Conservation (phyloP, 2,888 invertebrate species). For the Teleogryllus oceanicus region DNA sequence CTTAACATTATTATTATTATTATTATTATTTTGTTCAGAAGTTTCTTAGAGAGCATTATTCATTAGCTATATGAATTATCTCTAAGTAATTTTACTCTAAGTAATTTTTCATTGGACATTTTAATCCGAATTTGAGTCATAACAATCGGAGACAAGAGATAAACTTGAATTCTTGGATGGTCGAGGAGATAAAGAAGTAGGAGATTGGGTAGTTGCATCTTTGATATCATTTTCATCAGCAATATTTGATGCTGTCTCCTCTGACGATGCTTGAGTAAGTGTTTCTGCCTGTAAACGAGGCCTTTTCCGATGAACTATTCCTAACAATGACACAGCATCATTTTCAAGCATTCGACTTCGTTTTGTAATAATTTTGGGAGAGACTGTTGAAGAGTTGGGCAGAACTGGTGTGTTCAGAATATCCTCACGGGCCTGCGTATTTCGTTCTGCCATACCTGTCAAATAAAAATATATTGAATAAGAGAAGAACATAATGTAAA, state of each 20-base stretch:
- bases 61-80: too few species aligned
- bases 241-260: too few species aligned
- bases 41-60: too few species aligned
- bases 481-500: not conserved
- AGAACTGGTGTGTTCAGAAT: slow-evolving; percentile 57
- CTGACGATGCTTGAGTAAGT: too few species aligned
- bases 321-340: not conserved
- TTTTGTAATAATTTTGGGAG: not conserved
- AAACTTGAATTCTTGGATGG: not conserved
- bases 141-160: not conserved
- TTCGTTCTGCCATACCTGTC: slow-evolving; percentile 29
- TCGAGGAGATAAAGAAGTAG: not conserved
- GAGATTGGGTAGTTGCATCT: not conserved
- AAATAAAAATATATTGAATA: slow-evolving; percentile 18
- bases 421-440: slow-evolving; percentile 48
- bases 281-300: too few species aligned
- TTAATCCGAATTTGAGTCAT: not conserved
- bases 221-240: not conserved
- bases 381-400: slow-evolving; percentile 47
- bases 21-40: too few species aligned
- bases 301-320: not conserved
- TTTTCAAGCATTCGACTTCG: not conserved
- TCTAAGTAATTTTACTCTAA: too few species aligned
- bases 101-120: not conserved
- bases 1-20: too few species aligned